phyloP scores from a whole-genome alignment of 2,888 invertebrate species.

The Tenthredo amoena region DNA sequence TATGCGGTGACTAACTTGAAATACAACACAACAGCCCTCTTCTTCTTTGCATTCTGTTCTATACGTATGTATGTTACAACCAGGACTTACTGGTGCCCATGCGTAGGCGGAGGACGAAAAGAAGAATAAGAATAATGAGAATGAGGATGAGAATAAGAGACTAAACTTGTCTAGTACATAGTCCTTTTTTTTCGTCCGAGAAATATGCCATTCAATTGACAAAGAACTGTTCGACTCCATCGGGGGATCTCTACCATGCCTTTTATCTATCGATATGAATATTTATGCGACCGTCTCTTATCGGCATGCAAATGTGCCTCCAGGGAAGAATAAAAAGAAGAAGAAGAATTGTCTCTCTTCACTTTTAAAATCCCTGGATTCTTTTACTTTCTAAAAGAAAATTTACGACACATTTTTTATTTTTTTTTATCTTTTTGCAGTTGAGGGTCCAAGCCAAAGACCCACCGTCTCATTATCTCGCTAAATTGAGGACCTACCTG shows the following conservation, averaged over 20 bases:
- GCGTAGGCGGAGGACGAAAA: background rate
- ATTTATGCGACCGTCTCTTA: constrained; percentile 26
- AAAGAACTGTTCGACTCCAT: constrained; percentile 12
- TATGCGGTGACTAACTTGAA: constrained; percentile 27
- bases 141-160: background rate
- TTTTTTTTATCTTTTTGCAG: constrained; percentile 79
- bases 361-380: background rate
- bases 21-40: constrained; percentile 10
- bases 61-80: background rate
- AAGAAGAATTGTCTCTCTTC: background rate
- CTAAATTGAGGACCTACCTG: constrained; percentile 96
- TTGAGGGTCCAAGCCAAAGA: constrained; percentile 99
- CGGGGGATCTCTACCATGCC: background rate
- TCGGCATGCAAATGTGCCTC: constrained; percentile 28
- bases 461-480: constrained; percentile 97
- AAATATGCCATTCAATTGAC: constrained; percentile 36
- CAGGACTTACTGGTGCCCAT: background rate
- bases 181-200: background rate
- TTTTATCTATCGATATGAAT: constrained; percentile 25
- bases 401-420: background rate
- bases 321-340: background rate
- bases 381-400: background rate
- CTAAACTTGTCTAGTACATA: background rate
- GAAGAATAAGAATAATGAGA: background rate
- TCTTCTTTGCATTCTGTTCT: background rate